Conservation (phyloP, 2,113 vertebrate species). For the Cyprinodon tularosa region DNA sequence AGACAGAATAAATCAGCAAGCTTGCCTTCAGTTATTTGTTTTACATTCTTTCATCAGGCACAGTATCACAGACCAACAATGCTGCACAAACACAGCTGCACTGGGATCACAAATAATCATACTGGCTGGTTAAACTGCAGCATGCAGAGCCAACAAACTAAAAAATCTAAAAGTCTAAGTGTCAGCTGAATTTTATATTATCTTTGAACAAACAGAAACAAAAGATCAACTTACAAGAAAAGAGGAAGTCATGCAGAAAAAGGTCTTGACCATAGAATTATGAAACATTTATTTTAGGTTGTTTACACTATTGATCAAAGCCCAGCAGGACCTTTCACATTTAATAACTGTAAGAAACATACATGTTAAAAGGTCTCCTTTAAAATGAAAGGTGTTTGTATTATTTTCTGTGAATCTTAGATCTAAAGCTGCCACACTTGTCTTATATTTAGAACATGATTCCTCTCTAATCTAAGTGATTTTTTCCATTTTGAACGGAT, state of each 20-base stretch:
- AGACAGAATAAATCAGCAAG: conserved; percentile 30
- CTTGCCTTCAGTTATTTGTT: conserved; percentile 47
- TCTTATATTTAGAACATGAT: no score
- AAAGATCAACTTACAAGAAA: neutral
- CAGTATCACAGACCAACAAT: conserved; percentile 52
- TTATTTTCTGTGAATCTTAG: no score
- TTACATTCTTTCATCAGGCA: conserved; percentile 49
- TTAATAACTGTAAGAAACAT: neutral
- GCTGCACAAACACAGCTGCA: conserved; percentile 68
- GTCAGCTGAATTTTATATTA: conserved; percentile 14
- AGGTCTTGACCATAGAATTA: neutral
- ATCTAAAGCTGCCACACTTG: no score
- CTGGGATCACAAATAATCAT: conserved; percentile 54
- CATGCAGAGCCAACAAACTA: conserved; percentile 48
- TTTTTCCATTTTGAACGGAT: no score
- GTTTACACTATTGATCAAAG: neutral
- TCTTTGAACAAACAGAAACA: conserved; percentile 18
- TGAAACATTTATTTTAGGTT: neutral
- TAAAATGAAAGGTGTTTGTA: no score
- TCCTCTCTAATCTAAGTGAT: no score
- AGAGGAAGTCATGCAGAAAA: neutral
- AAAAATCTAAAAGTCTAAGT: conserved; percentile 8
- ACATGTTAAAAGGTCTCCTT: no score
- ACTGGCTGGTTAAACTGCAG: conserved; percentile 62
- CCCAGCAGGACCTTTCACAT: neutral